Conservation (phyloP, 2,888 invertebrate species). For the Mythimna albipuncta region DNA sequence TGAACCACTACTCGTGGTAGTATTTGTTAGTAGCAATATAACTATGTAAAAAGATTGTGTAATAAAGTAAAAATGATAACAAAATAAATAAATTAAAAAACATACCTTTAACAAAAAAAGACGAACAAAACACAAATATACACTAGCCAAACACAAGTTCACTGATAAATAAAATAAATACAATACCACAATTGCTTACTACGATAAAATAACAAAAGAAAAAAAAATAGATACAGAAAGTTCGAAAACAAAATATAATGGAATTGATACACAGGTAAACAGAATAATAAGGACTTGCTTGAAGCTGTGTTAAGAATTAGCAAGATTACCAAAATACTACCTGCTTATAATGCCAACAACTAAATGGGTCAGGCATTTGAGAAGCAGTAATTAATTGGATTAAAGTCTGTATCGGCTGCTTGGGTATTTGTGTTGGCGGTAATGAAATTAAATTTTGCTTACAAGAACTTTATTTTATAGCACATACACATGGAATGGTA, state of each 20-base stretch:
- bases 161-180: constrained; percentile 30
- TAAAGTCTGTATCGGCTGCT: constrained; percentile 50
- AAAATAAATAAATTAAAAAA: constrained; percentile 56
- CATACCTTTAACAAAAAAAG: constrained; percentile 70
- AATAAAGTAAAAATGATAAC: constrained; percentile 12
- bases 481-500: constrained; percentile 30
- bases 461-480: constrained; percentile 50
- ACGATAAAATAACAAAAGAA: constrained; percentile 30
- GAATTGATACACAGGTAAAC: constrained; percentile 33
- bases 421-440: constrained; percentile 51
- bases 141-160: constrained; percentile 52
- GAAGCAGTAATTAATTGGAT: constrained; percentile 64
- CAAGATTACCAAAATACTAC: constrained; percentile 43
- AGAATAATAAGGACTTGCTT: constrained; percentile 13
- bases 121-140: constrained; percentile 56
- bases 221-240: neutral
- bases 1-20: constrained; percentile 46
- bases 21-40: constrained; percentile 35
- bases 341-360: constrained; percentile 42
- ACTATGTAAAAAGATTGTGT: neutral
- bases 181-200: constrained; percentile 36
- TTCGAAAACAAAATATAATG: constrained; percentile 34
- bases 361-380: constrained; percentile 52
- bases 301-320: constrained; percentile 38
- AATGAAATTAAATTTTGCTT: constrained; percentile 63